phyloP scores from a whole-genome alignment of 2,797 vertebrate species.

The Halcyon leucocephala region DNA sequence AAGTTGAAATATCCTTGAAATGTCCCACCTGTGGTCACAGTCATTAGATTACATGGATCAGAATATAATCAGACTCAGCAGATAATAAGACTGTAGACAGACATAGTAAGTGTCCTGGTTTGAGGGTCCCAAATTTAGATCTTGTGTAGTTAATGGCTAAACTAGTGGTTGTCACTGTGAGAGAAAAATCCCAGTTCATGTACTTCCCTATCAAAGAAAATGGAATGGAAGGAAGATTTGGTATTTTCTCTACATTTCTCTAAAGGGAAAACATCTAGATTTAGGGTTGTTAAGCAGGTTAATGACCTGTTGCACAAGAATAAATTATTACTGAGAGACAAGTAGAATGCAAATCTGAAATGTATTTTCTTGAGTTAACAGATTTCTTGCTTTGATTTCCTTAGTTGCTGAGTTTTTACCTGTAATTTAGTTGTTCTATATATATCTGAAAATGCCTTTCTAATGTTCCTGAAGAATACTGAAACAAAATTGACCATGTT shows the following conservation, averaged over 20 bases:
- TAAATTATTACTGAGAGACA: constrained; percentile 12
- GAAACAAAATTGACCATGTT: constrained; percentile 7
- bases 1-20: constrained; percentile 6
- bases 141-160: not conserved
- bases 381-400: not conserved
- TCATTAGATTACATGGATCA: not conserved
- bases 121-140: not conserved
- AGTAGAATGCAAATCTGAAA: constrained; percentile 13
- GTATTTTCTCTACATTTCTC: constrained; percentile 7
- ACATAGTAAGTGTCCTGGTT: not conserved
- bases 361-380: not conserved
- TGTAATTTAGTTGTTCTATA: not conserved
- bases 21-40: not conserved
- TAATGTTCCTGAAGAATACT: not conserved
- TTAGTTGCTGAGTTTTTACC: not conserved
- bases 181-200: not conserved
- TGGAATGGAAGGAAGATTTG: not conserved
- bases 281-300: constrained; percentile 26
- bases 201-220: not conserved
- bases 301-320: constrained; percentile 45
- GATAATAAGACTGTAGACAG: not conserved
- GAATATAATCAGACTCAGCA: not conserved
- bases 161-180: not conserved
- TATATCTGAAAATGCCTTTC: not conserved
- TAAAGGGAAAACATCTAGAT: constrained; percentile 22